Evolutionary conservation across 1,140 invertebrate genomes (phyloP).

Genomic region (Steinernema feltiae): DNA sequence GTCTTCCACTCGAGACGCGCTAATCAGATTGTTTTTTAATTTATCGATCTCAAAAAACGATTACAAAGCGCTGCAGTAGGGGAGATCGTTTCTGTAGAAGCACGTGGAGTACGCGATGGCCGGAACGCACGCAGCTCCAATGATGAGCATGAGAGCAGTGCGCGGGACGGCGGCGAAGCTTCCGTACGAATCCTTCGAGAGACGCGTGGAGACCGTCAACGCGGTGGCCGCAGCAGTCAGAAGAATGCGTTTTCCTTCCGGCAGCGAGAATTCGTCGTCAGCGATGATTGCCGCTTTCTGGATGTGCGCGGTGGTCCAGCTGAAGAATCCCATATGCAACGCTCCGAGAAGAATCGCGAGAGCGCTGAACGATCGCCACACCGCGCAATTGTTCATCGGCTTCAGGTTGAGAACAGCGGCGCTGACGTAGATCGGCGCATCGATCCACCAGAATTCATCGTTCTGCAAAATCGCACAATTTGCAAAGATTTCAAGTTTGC

Average conservation of each 20-base stretch:
- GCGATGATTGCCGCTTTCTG: constrained; percentile 27
- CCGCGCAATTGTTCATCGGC: constrained; percentile 26
- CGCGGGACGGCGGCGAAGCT: constrained; percentile 15
- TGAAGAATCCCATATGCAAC: constrained; percentile 28
- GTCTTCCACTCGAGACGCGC: too few relatives aligned
- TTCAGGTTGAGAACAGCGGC: constrained; percentile 40
- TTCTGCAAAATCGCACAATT: constrained; percentile 29
- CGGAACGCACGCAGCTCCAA: constrained; percentile 19
- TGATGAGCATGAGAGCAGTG: constrained; percentile 22
- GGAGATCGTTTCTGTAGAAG: constrained; percentile 27
- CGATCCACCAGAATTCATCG: constrained; percentile 44
- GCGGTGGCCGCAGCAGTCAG: constrained; percentile 37
- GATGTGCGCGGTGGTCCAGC: constrained; percentile 32
- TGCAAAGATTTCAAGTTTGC: not conserved
- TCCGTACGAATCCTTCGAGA: constrained; percentile 18
- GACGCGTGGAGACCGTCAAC: constrained; percentile 35
- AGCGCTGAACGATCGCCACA: constrained; percentile 33
- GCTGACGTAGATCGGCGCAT: constrained; percentile 29
- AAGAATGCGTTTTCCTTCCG: constrained; percentile 38
- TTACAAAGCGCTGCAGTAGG: constrained; percentile 23
- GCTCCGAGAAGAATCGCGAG: constrained; percentile 39
- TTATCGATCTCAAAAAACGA: not conserved
- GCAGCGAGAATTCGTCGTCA: constrained; percentile 18
- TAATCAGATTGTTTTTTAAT: not conserved
- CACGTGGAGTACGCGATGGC: constrained; percentile 29